phyloP scores from a whole-genome alignment of 2,113 vertebrate species.

The Lonchura striata region DNA sequence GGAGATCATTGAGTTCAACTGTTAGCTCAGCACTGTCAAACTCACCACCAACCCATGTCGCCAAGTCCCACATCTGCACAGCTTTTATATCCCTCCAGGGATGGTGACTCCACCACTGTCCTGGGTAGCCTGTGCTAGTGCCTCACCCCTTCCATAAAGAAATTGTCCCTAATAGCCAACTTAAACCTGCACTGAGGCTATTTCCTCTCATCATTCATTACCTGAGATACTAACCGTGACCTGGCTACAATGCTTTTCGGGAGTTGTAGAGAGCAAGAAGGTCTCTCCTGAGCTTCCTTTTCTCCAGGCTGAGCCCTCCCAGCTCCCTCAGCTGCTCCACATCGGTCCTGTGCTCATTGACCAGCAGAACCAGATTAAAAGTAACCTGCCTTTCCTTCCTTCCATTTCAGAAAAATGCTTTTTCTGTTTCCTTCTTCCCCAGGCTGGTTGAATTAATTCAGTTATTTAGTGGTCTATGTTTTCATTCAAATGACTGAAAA shows the following conservation, averaged over 20 bases:
- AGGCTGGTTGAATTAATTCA: background rate
- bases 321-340: background rate
- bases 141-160: background rate
- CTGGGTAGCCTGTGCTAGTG: background rate
- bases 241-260: background rate
- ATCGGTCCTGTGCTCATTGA: accelerated
- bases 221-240: background rate
- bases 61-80: accelerated
- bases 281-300: background rate
- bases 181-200: background rate
- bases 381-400: background rate
- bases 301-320: background rate
- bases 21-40: background rate
- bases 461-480: background rate
- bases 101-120: background rate
- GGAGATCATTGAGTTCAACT: background rate
- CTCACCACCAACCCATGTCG: background rate
- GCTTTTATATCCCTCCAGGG: background rate
- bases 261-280: accelerated
- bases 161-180: no score
- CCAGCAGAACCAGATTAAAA: background rate
- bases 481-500: background rate
- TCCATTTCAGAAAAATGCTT: background rate
- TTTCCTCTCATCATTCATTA: background rate
- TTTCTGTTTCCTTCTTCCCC: background rate